Percentiles rank a stretch among this genome's conserved stretches.
Evolutionary conservation across 1,140 invertebrate genomes (phyloP).

Genomic region (Melanaphis sacchari): DNA sequence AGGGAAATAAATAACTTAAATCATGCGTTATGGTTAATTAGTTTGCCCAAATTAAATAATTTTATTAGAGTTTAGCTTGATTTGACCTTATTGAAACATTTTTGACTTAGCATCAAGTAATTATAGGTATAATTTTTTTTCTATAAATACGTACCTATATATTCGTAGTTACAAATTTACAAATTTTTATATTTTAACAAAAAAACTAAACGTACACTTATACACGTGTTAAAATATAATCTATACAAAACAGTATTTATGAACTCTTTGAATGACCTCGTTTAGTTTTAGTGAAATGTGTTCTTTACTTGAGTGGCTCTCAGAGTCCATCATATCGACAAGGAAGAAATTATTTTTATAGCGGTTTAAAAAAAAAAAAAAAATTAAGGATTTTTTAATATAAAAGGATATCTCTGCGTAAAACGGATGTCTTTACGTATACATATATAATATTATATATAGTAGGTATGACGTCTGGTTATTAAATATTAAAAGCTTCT

Average conservation of each 20-base stretch:
- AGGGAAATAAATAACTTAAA: no score
- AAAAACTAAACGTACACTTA: background rate
- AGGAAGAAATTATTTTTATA: constrained; percentile 22
- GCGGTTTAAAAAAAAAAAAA: background rate
- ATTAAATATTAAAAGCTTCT: constrained; percentile 50
- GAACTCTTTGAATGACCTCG: background rate
- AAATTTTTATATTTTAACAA: background rate
- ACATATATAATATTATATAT: background rate
- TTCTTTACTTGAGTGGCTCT: background rate
- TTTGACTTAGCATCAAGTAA: background rate
- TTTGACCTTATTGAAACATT: no score
- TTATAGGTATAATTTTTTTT: background rate
- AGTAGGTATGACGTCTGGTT: background rate
- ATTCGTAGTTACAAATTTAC: no score
- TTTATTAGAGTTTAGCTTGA: no score
- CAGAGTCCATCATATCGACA: background rate
- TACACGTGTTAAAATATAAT: background rate
- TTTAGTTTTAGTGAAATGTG: background rate
- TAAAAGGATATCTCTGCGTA: background rate
- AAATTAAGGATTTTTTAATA: background rate
- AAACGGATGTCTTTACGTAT: constrained; percentile 26
- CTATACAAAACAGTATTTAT: background rate
- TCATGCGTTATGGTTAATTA: no score
- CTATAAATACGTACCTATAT: no score
- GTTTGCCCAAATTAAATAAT: no score